Evolutionary conservation across 2,888 invertebrate genomes (phyloP), one percentile per base, ranked within the genome.

Genomic region (Bellardia bayeri): DNA sequence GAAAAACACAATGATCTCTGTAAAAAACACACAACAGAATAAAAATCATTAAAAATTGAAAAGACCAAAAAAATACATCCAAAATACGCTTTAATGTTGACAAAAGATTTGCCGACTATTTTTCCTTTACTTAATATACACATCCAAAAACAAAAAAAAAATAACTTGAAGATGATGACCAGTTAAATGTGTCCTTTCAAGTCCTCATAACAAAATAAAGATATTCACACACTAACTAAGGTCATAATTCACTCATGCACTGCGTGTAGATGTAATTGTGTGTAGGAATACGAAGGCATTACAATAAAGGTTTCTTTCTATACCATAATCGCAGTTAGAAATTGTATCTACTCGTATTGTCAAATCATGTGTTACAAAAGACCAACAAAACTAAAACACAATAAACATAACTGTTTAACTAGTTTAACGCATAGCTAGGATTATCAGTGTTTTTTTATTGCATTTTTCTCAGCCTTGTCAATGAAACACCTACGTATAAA

Each of bases 341-440:
- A 84, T 79, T 81, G 66, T 78, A 54, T 80, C 80, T 76, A 23
- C 23, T 23, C 23, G 23, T 23, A 30, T 76, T 75, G 72, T 74
- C n/a, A 16, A 71, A 56, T 56, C 56, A 49, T 64, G 79, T 75
- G 74, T 85, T 72, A 76, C 75, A 72, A 72, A 42, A 56, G 56
- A 71, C 33, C 69, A 56, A 64, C 23, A 42, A 30, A 83, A 54
- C 14, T 23, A 51, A 54, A 33, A 66, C 8, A 69, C 42, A 78
- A 78, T 63, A 85, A 82, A 85, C 51, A 87, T 87, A 87, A 87
- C 87, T 79, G 87, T 87, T 87, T 82, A 78, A 84, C 75, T 68
- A 68, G 76, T 78, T 82, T 68, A 85, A 74, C 78, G 68, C 78
- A 64, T 33, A 51, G 66, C 42, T 33, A 61, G 78, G 72, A 66